Evolutionary conservation across 2,888 invertebrate species (phyloP).

Genomic region (Raillietiella orientalis): DNA sequence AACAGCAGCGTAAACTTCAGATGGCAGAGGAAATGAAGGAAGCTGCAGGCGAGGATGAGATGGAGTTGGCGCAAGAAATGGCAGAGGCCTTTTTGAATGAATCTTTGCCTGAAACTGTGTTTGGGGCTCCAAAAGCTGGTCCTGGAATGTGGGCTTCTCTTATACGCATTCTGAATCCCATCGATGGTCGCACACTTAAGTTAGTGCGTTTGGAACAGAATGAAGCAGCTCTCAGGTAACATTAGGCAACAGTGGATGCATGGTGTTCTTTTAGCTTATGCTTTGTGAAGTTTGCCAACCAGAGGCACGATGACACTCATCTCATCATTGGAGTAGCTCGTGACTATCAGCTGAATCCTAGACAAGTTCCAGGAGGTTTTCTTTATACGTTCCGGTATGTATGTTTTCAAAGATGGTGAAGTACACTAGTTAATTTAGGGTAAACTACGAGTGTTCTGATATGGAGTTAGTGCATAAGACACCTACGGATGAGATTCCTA

Average conservation of each 20-base stretch:
- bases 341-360: conserved; percentile 59
- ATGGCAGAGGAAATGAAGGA: conserved; percentile 98
- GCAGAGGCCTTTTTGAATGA: conserved; percentile 86
- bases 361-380: conserved; percentile 44
- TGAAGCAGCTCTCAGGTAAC: conserved; percentile 60
- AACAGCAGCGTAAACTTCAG: conserved; percentile 62
- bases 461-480: conserved; percentile 82
- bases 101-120: conserved; percentile 66
- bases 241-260: neutral
- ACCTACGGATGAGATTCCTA: conserved; percentile 61
- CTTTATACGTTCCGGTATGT: conserved; percentile 47
- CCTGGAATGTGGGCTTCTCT: conserved; percentile 83
- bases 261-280: conserved; percentile 16
- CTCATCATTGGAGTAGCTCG: conserved; percentile 64
- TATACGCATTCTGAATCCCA: conserved; percentile 55
- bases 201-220: conserved; percentile 65
- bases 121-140: conserved; percentile 81
- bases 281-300: conserved; percentile 38
- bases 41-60: conserved; percentile 81
- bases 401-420: conserved; percentile 6
- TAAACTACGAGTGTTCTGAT: conserved; percentile 39
- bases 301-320: conserved; percentile 22
- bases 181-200: conserved; percentile 39
- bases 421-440: conserved; percentile 12
- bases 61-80: conserved; percentile 83